Evolutionary conservation across 2,888 invertebrate genomes (phyloP), one percentile per base, ranked within the genome.

Genomic region (Graphium colonna): DNA sequence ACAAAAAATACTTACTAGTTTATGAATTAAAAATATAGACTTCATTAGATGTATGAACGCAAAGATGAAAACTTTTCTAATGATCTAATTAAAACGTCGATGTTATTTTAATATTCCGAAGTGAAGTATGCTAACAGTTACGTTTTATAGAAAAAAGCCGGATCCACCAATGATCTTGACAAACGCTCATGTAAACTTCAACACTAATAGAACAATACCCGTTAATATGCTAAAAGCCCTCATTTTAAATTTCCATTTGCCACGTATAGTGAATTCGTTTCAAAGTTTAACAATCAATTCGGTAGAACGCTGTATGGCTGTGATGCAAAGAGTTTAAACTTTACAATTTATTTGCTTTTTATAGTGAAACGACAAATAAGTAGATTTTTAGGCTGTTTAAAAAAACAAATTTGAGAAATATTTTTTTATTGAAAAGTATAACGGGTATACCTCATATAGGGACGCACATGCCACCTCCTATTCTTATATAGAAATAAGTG

Each of bases 211-310:
- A 51, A 51, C 51, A 51, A 51, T 51, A 44, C 38, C 42, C 50
- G 38, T 51, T 51, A 44, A 51, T 44, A 39, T 44, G 51, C 44
- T 39, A 39, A 44, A 44, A 44, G 39, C 44, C 13, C 44, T 38
- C 44, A 44, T 51, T 51, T 51, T 39, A 39, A 51, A 51, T 51
- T 51, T 51, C 36, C 39, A 44, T 51, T 51, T 43, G 44, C 44
- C 38, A 28, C 44, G 33, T 28, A 51, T 44, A 44, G 44, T 51
- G 17, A 51, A 44, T 44, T 51, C 38, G 39, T 28, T 51, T 44
- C 26, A 44, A 28, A 38, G n/a, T 43, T 51, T 44, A 28, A 51
- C 44, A 44, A 44, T 21, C 28, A 16, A 10, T 13, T 46, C 28
- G 18, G 39, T 44, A 15, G 17, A 44, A 44, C 26, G 17, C 12